These are phyloP conservation scores for Tamias sibiricus DNA, from an alignment of 2,113 vertebrate genomes.

Conservation along the genomic window DNA sequence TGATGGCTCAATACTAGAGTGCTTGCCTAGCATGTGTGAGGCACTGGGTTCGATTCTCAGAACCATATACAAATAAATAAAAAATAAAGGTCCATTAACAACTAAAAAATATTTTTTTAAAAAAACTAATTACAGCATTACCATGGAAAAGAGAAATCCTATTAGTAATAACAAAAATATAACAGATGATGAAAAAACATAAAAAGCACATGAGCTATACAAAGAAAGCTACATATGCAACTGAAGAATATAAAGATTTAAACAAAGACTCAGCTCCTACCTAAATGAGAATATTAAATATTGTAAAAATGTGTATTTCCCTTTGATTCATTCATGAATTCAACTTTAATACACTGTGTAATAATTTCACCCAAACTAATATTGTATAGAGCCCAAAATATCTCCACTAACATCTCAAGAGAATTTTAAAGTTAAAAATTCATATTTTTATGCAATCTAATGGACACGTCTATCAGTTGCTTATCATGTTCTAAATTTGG, in stretches of 20 bases:
- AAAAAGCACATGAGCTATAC: neutral
- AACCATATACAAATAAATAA: too few species aligned
- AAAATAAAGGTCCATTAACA: too few species aligned
- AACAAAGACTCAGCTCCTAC: neutral
- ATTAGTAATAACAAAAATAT: neutral
- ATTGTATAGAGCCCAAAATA: neutral
- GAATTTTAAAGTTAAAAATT: neutral
- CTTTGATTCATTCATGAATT: neutral
- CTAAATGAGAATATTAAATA: neutral
- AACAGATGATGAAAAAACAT: neutral
- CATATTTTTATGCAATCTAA: neutral
- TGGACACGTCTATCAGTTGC: neutral
- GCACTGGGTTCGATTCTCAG: too few species aligned
- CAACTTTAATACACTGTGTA: neutral
- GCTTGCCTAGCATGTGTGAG: too few species aligned
- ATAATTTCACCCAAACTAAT: neutral
- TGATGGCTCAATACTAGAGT: neutral
- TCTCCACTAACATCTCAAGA: neutral
- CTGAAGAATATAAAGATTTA: neutral
- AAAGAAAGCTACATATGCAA: neutral
- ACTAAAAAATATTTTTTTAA: too few species aligned
- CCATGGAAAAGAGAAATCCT: neutral
- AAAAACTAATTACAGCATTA: neutral
- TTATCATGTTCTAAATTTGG: neutral
- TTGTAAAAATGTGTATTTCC: neutral